A percentile compares a stretch with the other conserved stretches of the same genome.
Conservation (phyloP, 2,888 invertebrate species). For the Standfussiana lucernea region DNA sequence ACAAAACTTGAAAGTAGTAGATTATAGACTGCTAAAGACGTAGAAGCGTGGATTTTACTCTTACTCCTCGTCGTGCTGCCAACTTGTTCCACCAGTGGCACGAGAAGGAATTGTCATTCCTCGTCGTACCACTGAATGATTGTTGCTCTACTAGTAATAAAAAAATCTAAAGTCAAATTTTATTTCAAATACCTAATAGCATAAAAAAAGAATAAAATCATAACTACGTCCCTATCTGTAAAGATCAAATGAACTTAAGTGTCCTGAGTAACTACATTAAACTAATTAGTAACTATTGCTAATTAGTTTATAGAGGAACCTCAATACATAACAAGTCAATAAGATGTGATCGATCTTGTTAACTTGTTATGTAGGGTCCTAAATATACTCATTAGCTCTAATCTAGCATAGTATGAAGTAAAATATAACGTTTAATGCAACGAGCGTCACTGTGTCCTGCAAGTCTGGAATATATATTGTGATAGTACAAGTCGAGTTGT, state of each 20-base stretch:
- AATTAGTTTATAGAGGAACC: background rate
- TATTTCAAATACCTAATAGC: too few species aligned
- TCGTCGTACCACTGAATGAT: too few species aligned
- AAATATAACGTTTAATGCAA: slow-evolving; percentile 55
- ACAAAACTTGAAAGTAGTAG: background rate
- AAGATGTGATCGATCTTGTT: background rate
- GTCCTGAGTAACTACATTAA: background rate
- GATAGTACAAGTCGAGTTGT: slow-evolving; percentile 71
- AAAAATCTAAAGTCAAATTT: too few species aligned
- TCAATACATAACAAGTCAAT: background rate
- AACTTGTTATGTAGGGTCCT: background rate
- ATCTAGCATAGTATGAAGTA: slow-evolving; percentile 22
- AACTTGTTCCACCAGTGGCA: too few species aligned
- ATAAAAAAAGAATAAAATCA: too few species aligned
- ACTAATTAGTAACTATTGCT: background rate
- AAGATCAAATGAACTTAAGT: background rate
- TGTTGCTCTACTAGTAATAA: too few species aligned
- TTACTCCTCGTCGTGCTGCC: too few species aligned
- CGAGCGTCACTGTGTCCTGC: slow-evolving; percentile 58
- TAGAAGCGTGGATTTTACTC: slow-evolving; percentile 1
- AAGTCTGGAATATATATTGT: slow-evolving; percentile 69
- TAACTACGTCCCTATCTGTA: background rate
- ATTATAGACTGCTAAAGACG: background rate
- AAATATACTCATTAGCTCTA: background rate
- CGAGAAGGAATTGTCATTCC: too few species aligned